Conservation (phyloP, 2,888 invertebrate species). For the Drosophila meridiana region DNA sequence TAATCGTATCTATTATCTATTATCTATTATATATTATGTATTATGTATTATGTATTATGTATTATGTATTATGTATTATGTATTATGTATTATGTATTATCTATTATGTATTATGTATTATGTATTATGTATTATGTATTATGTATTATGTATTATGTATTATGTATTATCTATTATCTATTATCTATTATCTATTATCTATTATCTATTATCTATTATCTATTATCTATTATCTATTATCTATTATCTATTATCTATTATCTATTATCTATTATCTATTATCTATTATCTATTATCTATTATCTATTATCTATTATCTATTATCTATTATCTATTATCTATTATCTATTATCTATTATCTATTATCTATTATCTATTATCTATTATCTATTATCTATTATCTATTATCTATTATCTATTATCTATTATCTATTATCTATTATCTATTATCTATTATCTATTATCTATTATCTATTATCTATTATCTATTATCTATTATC, state of each 20-base stretch:
- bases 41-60: too few relatives aligned
- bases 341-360: constrained; percentile 1
- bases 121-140: not conserved
- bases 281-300: not conserved
- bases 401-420: not conserved
- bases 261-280: constrained; percentile 1
- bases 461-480: constrained; percentile 1
- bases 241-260: constrained; percentile 1
- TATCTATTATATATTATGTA: too few relatives aligned
- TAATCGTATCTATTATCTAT: too few relatives aligned
- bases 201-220: not conserved
- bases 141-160: not conserved
- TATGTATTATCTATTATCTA: not conserved
- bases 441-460: constrained; percentile 1
- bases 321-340: constrained; percentile 1
- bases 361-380: constrained; percentile 1
- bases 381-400: constrained; percentile 1
- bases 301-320: constrained; percentile 1
- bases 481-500: constrained; percentile 1
- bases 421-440: not conserved
- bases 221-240: constrained; percentile 1
- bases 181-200: constrained; percentile 1
- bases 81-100: too few relatives aligned
- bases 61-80: too few relatives aligned
- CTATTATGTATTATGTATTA: not conserved